Percentiles rank a stretch among this genome's conserved stretches.
These are phyloP conservation scores for Agrochola macilenta DNA, from an alignment of 2,888 invertebrate genomes.

Conservation along the genomic window DNA sequence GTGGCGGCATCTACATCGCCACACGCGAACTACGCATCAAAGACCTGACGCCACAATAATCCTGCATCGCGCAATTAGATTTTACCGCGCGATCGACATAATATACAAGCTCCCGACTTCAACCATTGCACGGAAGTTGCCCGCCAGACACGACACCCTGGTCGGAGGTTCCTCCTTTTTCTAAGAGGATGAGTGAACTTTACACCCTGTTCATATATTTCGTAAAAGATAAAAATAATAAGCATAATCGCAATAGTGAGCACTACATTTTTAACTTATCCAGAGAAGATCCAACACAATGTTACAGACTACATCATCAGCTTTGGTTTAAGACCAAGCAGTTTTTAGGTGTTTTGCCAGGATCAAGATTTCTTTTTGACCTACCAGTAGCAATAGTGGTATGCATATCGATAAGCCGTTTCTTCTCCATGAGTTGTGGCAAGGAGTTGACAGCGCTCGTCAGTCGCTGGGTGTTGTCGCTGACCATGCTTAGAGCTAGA, in stretches of 20 bases:
- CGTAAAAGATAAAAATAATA: not conserved
- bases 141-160: too few relatives aligned
- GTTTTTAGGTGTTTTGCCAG: not conserved
- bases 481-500: conserved; percentile 95
- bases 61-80: too few relatives aligned
- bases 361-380: conserved; percentile 11
- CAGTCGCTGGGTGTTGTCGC: conserved; percentile 97
- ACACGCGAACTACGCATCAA: too few relatives aligned
- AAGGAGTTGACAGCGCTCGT: conserved; percentile 98
- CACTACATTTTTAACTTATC: not conserved
- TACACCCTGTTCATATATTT: not conserved
- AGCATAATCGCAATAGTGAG: not conserved
- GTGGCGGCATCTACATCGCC: too few relatives aligned
- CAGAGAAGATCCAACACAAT: too few relatives aligned
- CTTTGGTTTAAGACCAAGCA: not conserved
- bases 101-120: too few relatives aligned
- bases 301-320: not conserved
- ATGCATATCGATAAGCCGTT: conserved; percentile 99
- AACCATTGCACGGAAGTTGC: too few relatives aligned
- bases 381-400: conserved; percentile 98
- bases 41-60: too few relatives aligned
- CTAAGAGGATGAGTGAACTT: too few relatives aligned
- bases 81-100: too few relatives aligned
- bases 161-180: too few relatives aligned
- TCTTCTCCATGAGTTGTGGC: conserved; percentile 99